Percentiles rank a stretch among this genome's conserved stretches.
Evolutionary conservation across 1,140 invertebrate species (phyloP).

Genomic region (Drosophila persimilis): DNA sequence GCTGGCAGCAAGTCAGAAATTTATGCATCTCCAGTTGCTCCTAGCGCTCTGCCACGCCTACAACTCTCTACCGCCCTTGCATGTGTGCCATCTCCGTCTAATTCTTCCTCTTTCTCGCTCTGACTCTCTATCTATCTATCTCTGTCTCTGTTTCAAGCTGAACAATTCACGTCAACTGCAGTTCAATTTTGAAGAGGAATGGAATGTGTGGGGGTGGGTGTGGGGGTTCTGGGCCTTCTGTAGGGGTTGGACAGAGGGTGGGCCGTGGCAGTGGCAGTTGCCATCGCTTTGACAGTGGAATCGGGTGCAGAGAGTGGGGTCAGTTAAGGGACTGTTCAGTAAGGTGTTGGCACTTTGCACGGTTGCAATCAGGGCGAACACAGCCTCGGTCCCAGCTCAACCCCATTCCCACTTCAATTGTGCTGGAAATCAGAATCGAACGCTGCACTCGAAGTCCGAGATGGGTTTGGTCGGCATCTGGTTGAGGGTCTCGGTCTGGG

Average conservation of each 20-base stretch:
- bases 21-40: conserved; percentile 61
- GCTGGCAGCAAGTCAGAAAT: conserved; percentile 62
- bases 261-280: background rate
- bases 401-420: background rate
- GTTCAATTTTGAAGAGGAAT: conserved; percentile 44
- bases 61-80: background rate
- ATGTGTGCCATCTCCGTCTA: too few species aligned
- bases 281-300: background rate
- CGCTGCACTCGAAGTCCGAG: conserved; percentile 3
- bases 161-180: conserved; percentile 78
- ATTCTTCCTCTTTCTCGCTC: too few species aligned
- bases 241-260: background rate
- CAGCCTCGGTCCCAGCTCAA: background rate
- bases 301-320: background rate
- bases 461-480: background rate
- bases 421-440: conserved; percentile 14
- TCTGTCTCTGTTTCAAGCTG: conserved; percentile 55
- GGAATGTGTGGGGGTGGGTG: background rate
- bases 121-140: background rate
- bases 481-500: background rate
- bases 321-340: conserved; percentile 8
- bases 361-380: conserved; percentile 57
- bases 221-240: background rate
- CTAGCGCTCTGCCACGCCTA: conserved; percentile 40
- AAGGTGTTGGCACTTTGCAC: conserved; percentile 76